Evolutionary conservation across 2,113 vertebrate species (phyloP).

Genomic region (Boulengeromyrus knoepffleri): DNA sequence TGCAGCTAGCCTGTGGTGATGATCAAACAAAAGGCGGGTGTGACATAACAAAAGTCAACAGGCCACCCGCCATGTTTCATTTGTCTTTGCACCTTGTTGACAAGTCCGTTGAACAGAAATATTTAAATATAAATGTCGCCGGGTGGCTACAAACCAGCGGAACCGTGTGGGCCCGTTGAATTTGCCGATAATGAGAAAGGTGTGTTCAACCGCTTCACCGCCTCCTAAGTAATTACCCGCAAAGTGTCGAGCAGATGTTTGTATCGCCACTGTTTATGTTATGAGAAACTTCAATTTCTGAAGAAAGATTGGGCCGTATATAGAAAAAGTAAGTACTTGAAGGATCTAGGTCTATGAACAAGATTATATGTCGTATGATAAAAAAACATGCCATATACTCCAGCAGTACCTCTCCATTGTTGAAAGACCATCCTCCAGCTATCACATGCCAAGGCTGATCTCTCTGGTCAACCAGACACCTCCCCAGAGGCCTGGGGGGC

Average conservation of each 20-base stretch:
- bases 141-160: neutral
- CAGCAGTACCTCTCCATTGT: conserved; percentile 63
- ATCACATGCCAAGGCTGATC: conserved; percentile 74
- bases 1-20: conserved; percentile 60
- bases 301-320: conserved; percentile 41
- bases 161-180: neutral
- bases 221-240: neutral
- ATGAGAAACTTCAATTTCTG: neutral
- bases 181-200: neutral
- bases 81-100: conserved; percentile 7
- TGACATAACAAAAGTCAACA: conserved; percentile 44
- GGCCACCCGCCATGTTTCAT: conserved; percentile 13
- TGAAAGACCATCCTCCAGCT: conserved; percentile 81
- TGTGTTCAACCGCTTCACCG: neutral
- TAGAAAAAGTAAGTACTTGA: conserved; percentile 50
- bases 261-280: neutral
- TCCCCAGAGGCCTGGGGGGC: conserved; percentile 71
- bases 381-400: conserved; percentile 58
- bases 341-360: conserved; percentile 54
- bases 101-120: conserved; percentile 14
- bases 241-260: neutral
- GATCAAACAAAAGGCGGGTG: conserved; percentile 62
- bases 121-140: conserved; percentile 2
- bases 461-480: conserved; percentile 86
- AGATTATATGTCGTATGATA: conserved; percentile 52